Conservation (phyloP, 92 coral and sea anemone genomes). For the Palythoa heliodiscus region DNA sequence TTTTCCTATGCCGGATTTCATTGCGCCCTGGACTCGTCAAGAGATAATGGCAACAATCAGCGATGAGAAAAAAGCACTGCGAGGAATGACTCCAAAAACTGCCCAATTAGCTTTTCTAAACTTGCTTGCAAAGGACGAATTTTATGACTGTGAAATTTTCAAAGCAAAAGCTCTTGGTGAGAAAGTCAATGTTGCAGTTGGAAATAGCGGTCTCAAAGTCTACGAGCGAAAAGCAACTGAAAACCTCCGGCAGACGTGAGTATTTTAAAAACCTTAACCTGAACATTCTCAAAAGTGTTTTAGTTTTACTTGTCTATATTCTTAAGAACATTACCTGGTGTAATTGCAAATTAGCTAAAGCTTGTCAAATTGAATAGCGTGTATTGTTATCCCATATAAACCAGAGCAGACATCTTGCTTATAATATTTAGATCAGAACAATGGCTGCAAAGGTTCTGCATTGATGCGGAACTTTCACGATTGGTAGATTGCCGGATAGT, state of each 20-base stretch:
- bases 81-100: slow-evolving; percentile 70
- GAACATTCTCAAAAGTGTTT: neutral
- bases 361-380: slow-evolving; percentile 8
- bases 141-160: slow-evolving; percentile 90
- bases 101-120: slow-evolving; percentile 84
- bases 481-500: slow-evolving; percentile 10
- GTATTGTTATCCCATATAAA: neutral
- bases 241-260: slow-evolving; percentile 90
- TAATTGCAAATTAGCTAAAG: slow-evolving; percentile 20
- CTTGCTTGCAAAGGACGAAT: slow-evolving; percentile 84
- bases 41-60: slow-evolving; percentile 72
- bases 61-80: slow-evolving; percentile 66
- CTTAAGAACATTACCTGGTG: neutral
- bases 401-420: neutral
- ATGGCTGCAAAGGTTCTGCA: neutral
- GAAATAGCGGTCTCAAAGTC: slow-evolving; percentile 83
- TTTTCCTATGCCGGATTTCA: slow-evolving; percentile 56
- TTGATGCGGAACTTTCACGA: neutral
- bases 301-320: slow-evolving; percentile 10
- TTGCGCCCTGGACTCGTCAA: slow-evolving; percentile 70
- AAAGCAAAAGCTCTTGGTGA: slow-evolving; percentile 91
- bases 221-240: slow-evolving; percentile 80
- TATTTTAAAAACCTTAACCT: neutral
- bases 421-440: slow-evolving; percentile 8
- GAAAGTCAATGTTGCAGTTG: slow-evolving; percentile 88